These are phyloP conservation scores for Beaufortia kweichowensis DNA, from an alignment of 2,113 vertebrate genomes.

Conservation along the genomic window DNA sequence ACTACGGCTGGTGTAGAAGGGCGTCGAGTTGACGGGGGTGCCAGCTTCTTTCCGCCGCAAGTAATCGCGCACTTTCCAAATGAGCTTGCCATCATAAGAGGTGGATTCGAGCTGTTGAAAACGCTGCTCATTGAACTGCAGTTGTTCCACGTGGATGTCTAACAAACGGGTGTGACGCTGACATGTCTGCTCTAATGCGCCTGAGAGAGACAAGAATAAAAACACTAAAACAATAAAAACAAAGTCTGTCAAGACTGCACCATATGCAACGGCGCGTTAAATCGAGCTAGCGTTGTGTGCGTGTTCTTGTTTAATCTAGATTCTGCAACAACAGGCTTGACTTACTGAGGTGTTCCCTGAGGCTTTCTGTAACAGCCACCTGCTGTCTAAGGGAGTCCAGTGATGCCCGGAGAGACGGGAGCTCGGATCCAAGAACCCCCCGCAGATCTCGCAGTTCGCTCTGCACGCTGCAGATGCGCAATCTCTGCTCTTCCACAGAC, in stretches of 20 bases:
- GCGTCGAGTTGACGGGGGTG: slow-evolving; percentile 78
- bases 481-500: slow-evolving; percentile 60
- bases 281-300: no score
- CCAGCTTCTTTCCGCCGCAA: slow-evolving; percentile 77
- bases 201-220: slow-evolving; percentile 48
- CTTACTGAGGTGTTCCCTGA: slow-evolving; percentile 60
- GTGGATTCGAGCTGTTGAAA: slow-evolving; percentile 82
- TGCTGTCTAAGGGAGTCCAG: slow-evolving; percentile 60
- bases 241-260: not conserved
- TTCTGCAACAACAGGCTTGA: no score
- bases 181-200: slow-evolving; percentile 77
- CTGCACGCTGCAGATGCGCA: slow-evolving; percentile 54
- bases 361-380: slow-evolving; percentile 57
- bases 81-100: slow-evolving; percentile 84
- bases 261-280: no score
- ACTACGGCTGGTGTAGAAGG: slow-evolving; percentile 86
- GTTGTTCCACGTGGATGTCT: slow-evolving; percentile 78
- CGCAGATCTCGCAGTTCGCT: slow-evolving; percentile 56
- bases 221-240: not conserved
- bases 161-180: slow-evolving; percentile 78
- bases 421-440: slow-evolving; percentile 51
- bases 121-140: slow-evolving; percentile 81
- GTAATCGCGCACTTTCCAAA: slow-evolving; percentile 90
- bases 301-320: no score
- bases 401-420: slow-evolving; percentile 49